Evolutionary conservation across 2,888 invertebrate species (phyloP).

Genomic region (Napeogenes inachia): DNA sequence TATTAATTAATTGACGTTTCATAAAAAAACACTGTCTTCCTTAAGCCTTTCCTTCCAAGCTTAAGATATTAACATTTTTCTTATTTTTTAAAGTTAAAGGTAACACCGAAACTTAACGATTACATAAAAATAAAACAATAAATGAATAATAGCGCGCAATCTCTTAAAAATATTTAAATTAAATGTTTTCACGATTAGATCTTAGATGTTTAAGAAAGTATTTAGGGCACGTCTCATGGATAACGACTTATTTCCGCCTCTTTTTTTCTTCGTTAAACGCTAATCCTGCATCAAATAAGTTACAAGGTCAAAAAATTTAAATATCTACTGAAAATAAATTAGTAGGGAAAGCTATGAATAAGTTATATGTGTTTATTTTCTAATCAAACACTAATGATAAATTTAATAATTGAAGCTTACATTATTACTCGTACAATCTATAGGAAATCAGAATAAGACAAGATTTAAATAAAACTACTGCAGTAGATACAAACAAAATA

Average conservation of each 20-base stretch:
- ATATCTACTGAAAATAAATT: conserved; percentile 8
- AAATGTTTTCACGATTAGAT: conserved; percentile 71
- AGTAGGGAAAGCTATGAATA: not conserved
- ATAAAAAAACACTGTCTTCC: no score
- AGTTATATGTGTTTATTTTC: not conserved
- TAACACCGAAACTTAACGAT: not conserved
- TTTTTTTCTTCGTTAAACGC: conserved; percentile 75
- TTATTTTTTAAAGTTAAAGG: no score
- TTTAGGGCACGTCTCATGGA: conserved; percentile 74
- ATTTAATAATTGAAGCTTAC: not conserved
- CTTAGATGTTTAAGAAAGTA: conserved; percentile 70
- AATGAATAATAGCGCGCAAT: conserved; percentile 43
- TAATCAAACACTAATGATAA: not conserved
- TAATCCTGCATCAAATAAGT: conserved; percentile 62
- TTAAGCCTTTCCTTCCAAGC: no score
- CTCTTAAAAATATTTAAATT: conserved; percentile 51
- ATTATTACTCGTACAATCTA: no score
- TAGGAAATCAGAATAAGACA: no score
- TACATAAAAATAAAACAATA: not conserved
- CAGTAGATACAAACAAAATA: no score
- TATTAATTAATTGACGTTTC: no score
- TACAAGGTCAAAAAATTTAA: conserved; percentile 44
- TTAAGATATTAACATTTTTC: not conserved
- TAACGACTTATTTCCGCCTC: conserved; percentile 73
- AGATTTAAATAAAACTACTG: no score